These are phyloP conservation scores for Nycticebus coucang DNA, from an alignment of 2,113 vertebrate genomes.

Conservation along the genomic window DNA sequence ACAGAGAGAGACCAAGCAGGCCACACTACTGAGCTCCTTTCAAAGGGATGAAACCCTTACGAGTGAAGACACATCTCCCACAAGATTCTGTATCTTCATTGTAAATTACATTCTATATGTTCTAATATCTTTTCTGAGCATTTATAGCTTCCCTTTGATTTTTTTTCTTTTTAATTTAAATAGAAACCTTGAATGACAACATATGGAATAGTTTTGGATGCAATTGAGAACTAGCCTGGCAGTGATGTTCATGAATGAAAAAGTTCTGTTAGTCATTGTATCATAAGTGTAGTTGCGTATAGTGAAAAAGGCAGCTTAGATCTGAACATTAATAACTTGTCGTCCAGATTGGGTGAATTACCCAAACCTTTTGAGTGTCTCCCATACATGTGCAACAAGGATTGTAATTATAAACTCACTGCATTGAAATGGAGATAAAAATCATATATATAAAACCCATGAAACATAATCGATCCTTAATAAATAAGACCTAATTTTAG, in stretches of 20 bases:
- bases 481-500: not conserved
- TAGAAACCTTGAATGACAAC: not conserved
- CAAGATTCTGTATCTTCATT: not conserved
- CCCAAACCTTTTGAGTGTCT: not conserved
- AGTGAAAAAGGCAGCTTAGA: not conserved
- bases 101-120: not conserved
- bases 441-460: not conserved
- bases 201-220: not conserved
- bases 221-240: not conserved
- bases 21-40: not conserved
- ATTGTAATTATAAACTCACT: not conserved
- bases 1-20: not conserved
- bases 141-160: not conserved
- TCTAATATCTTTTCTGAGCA: too few relatives aligned
- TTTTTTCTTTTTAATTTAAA: not conserved
- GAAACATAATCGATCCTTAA: not conserved
- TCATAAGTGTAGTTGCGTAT: not conserved
- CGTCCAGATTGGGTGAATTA: not conserved
- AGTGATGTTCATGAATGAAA: not conserved
- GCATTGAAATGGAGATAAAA: not conserved
- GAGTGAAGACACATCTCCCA: not conserved
- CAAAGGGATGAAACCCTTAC: not conserved
- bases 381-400: not conserved
- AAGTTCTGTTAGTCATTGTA: not conserved
- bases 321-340: not conserved